Evolutionary conservation across 2,113 vertebrate species (phyloP).

Genomic region (Petromus typicus): DNA sequence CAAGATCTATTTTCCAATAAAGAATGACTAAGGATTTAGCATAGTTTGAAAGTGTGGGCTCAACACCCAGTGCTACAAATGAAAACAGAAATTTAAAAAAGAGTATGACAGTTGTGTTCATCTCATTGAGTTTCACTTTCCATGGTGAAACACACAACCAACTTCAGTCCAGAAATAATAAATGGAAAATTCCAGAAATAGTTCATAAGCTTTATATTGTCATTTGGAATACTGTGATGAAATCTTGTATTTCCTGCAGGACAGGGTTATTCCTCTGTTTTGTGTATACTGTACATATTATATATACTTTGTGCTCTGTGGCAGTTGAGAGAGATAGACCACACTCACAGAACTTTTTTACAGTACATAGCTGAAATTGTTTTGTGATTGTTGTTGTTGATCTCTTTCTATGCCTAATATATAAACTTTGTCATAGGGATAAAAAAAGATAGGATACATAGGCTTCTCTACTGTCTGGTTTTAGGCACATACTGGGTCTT

Average conservation of each 20-base stretch:
- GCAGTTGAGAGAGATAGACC: background rate
- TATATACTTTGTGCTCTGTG: background rate
- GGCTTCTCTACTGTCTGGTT: background rate
- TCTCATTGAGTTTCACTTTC: background rate
- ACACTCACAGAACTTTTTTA: background rate
- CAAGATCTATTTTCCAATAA: background rate
- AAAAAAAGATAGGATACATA: background rate
- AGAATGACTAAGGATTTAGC: background rate
- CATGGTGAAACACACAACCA: background rate
- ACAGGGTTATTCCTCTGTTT: background rate
- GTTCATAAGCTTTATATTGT: background rate
- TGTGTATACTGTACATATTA: background rate
- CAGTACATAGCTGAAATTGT: background rate
- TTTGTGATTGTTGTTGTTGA: background rate
- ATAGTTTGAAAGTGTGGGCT: background rate
- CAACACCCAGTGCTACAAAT: background rate
- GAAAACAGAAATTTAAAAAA: background rate
- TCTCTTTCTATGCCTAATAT: background rate
- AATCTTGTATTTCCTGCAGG: background rate
- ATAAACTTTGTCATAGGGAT: background rate
- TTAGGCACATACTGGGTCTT: background rate
- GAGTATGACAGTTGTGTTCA: background rate
- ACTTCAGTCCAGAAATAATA: background rate
- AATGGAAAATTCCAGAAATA: slow-evolving; percentile 16
- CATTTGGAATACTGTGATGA: background rate